Evolutionary conservation across 2,888 invertebrate species (phyloP).

Genomic region (Octonoba sinensis): DNA sequence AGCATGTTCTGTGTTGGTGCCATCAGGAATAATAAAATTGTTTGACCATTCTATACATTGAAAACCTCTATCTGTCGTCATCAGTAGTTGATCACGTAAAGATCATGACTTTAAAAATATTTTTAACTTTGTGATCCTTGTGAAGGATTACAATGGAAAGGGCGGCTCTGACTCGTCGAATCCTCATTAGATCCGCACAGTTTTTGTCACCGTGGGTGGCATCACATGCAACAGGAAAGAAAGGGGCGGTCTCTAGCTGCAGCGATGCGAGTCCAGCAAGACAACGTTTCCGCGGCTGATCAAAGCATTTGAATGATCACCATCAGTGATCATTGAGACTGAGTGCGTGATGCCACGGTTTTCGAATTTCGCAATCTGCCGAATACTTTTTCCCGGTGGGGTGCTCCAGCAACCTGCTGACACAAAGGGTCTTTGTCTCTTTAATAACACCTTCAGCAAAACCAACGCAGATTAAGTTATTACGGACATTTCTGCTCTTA

Average conservation of each 20-base stretch:
- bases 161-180: slow-evolving; percentile 47
- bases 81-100: too few species aligned
- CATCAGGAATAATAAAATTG: too few species aligned
- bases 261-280: slow-evolving; percentile 35
- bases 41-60: too few species aligned
- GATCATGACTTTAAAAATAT: too few species aligned
- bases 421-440: slow-evolving; percentile 28
- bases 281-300: slow-evolving; percentile 44
- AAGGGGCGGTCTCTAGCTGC: slow-evolving; percentile 30
- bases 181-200: slow-evolving; percentile 56
- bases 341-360: slow-evolving; percentile 37
- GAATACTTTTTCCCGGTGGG: neutral
- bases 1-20: too few species aligned
- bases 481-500: neutral
- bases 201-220: slow-evolving; percentile 59
- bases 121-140: too few species aligned
- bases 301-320: slow-evolving; percentile 33
- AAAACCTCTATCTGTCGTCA: too few species aligned
- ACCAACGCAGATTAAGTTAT: slow-evolving; percentile 39
- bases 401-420: slow-evolving; percentile 1
- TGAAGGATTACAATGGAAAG: slow-evolving; percentile 40
- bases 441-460: slow-evolving; percentile 18
- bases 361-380: slow-evolving; percentile 24
- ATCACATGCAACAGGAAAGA: slow-evolving; percentile 55
- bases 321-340: slow-evolving; percentile 19